These are phyloP conservation scores for Antechinus flavipes DNA, from an alignment of 2,113 vertebrate genomes.

Conservation along the genomic window DNA sequence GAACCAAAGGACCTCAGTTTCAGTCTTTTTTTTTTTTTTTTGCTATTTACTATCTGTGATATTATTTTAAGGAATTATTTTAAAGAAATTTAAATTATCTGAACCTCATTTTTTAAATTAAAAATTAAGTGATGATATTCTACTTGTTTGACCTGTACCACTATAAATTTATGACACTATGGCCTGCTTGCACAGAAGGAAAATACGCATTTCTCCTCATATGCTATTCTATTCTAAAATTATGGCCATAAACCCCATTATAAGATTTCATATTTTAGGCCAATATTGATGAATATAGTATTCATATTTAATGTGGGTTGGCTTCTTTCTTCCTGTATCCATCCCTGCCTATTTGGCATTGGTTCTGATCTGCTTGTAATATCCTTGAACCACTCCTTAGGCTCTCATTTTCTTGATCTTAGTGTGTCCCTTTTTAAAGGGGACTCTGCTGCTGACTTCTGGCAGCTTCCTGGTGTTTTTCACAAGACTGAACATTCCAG, in stretches of 20 bases:
- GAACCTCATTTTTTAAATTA: background rate
- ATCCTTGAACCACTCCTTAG: background rate
- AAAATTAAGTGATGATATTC: background rate
- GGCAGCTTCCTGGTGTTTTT: background rate
- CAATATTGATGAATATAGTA: slow-evolving; percentile 18
- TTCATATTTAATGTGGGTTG: slow-evolving; percentile 56
- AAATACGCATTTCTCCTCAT: slow-evolving; percentile 30
- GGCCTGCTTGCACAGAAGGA: slow-evolving; percentile 2
- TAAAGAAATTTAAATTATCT: background rate
- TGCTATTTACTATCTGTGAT: background rate
- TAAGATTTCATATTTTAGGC: slow-evolving; percentile 41
- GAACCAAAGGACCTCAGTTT: background rate
- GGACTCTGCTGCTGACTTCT: slow-evolving; percentile 45
- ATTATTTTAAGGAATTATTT: no score
- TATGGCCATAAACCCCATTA: slow-evolving; percentile 23
- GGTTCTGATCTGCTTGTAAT: background rate
- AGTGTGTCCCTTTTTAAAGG: background rate
- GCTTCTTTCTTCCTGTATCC: slow-evolving; percentile 23
- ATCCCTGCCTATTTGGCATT: background rate
- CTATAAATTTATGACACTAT: background rate
- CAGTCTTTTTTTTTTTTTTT: background rate
- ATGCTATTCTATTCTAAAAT: slow-evolving; percentile 40
- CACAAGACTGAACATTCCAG: slow-evolving; percentile 35
- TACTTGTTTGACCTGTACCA: background rate
- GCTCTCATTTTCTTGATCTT: background rate